These are phyloP conservation scores for Struthidea cinerea DNA, from an alignment of 2,113 vertebrate genomes.

Conservation along the genomic window DNA sequence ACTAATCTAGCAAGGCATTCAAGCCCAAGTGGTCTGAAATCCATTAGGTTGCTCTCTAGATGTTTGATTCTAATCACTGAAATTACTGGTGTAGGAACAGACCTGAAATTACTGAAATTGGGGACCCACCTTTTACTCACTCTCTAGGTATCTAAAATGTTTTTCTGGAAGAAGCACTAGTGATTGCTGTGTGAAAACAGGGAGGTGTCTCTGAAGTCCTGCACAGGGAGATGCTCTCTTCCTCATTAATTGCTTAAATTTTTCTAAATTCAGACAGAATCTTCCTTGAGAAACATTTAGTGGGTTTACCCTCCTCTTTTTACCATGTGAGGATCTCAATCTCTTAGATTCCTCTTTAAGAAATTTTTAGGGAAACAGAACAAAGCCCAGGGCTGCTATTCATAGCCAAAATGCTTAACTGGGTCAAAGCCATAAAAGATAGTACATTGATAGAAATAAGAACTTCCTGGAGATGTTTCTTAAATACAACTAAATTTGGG, in stretches of 20 bases:
- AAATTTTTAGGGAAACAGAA: background rate
- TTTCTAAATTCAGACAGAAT: background rate
- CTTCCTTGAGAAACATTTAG: background rate
- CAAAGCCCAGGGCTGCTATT: background rate
- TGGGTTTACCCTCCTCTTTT: background rate
- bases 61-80: background rate
- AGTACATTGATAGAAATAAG: background rate
- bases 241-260: background rate
- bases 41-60: background rate
- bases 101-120: background rate
- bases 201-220: background rate
- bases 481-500: background rate
- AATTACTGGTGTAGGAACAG: background rate
- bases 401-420: background rate
- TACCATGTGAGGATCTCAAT: background rate
- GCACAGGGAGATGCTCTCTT: background rate
- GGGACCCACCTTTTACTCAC: background rate
- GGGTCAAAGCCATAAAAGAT: background rate
- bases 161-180: background rate
- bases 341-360: background rate
- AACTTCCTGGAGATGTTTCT: background rate
- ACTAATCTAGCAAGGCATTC: background rate
- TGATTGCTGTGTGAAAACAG: background rate
- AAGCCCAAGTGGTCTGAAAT: background rate
- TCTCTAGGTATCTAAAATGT: background rate